Base-by-base conservation (phyloP, 2,797 vertebrate genomes). In the Myoxocephalus aenaeus region DNA sequence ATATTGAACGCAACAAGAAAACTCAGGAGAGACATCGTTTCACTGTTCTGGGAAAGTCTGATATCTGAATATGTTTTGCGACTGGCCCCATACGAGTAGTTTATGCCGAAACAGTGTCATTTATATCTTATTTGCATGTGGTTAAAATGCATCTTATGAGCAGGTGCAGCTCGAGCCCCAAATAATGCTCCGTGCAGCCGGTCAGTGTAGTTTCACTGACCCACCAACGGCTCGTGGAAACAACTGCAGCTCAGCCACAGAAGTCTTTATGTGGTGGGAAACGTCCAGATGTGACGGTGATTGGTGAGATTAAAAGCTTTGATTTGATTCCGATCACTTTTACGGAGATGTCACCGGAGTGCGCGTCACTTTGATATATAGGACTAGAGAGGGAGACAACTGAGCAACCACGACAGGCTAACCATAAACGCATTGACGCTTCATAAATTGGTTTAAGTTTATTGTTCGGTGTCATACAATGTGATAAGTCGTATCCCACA, bases 371-470 rank as follows among this genome's bases (percentile, higher is more conserved):
- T 85, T 93, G 90, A 93, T 81, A 85, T 90, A 90, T 90, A 83
- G 89, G 85, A 82, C 85, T 42, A 66, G 85, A 80, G 88, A 79
- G 82, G 68, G 77, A 85, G 89, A 83, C 73, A 70, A 78, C 53
- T 18, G 83, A 85, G 84, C 77, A 70, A 70, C 77, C 77, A 25
- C 81, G 86, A 86, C 86, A 85, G 88, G 81, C 85, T 87, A 82
- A 90, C 90, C 91, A 86, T 92, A 93, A 95, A 93, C 89, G 88
- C 91, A 92, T 92, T 92, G 91, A 93, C 92, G 88, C 88, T 57
- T 32, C 85, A 89, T 76, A 93, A 94, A 95, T 94, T 93, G 92
- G 92, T 94, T 93, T 94, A 93, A 91, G 91, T 93, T 94, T 93
- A 93, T 93, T 93, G 91, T 92, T 93, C 83, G 67, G 90, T 93